These are phyloP conservation scores for zebrafish (Danio rerio) DNA, from an alignment of 2,113 vertebrate genomes.

Conservation along the genomic window GRCz12tu NC_133183.1:19531501-19532000, in stretches of 20 bases:
- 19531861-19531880: conserved; percentile 19
- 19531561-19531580: conserved; percentile 28
- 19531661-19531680: not conserved
- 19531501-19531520: conserved; percentile 22
- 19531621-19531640: not conserved
- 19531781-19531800: conserved; percentile 20
- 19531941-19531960: conserved; percentile 29
- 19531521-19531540: conserved; percentile 32
- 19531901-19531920: not conserved
- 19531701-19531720: not conserved
- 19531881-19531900: not conserved
- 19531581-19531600: conserved; percentile 24
- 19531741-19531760: not conserved
- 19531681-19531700: not conserved
- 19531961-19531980: conserved; percentile 35
- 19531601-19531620: conserved; percentile 4
- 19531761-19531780: not conserved
- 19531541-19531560: conserved; percentile 6
- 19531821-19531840: conserved; percentile 18
- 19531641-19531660: not conserved
- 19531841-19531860: conserved; percentile 41
- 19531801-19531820: conserved; percentile 24
- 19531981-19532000: conserved; percentile 31
- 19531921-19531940: conserved; percentile 24
- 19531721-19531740: conserved; percentile 23